Evolutionary conservation across 2,113 vertebrate genomes (phyloP).

Genomic region (Brevimyrus niger): DNA sequence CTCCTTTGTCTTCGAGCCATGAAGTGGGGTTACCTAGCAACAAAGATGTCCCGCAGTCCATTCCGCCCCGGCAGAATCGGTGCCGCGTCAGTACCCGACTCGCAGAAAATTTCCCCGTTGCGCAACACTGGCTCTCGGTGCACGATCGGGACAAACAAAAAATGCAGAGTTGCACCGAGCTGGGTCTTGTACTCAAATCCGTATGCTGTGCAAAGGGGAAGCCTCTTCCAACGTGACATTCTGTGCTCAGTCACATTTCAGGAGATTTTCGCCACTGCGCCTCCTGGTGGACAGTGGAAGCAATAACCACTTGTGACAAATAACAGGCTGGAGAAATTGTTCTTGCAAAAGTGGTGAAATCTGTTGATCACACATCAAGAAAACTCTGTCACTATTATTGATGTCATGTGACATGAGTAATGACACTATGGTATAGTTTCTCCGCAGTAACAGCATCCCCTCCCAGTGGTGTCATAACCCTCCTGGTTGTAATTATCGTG

Average conservation of each 20-base stretch:
- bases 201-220: neutral
- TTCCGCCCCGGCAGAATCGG: neutral
- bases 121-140: neutral
- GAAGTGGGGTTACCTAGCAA: conserved; percentile 5
- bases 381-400: neutral
- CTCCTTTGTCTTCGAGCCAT: neutral
- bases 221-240: neutral
- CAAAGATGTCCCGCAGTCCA: neutral
- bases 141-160: neutral
- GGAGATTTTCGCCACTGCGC: neutral
- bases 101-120: neutral
- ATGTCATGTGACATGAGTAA: neutral
- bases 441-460: neutral
- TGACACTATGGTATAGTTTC: neutral
- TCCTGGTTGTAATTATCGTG: neutral
- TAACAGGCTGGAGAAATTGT: neutral
- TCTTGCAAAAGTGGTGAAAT: neutral
- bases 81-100: neutral
- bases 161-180: neutral
- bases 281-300: neutral
- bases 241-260: neutral
- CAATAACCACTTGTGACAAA: neutral
- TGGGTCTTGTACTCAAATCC: neutral
- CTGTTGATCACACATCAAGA: neutral
- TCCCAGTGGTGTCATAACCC: neutral